A percentile compares a stretch with the other conserved stretches of the same genome.
Conservation (phyloP, 2,113 vertebrate species). For the Felis chaus region DNA sequence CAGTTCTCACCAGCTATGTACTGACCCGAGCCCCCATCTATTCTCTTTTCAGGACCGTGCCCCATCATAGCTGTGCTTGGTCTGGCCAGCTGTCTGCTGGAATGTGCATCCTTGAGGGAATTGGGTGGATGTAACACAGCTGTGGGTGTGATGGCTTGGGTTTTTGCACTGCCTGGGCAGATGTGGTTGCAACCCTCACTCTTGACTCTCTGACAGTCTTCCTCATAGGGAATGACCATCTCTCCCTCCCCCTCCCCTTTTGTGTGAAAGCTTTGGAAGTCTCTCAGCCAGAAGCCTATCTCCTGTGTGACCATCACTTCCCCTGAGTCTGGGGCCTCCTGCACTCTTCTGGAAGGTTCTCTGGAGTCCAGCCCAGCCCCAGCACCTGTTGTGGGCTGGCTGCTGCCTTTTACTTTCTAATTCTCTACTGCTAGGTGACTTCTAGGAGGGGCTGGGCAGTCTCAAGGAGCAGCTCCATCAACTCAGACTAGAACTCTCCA, state of each 20-base stretch:
- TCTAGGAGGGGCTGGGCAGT: background rate
- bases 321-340: background rate
- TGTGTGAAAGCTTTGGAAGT: background rate
- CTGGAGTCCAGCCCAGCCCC: background rate
- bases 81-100: slow-evolving; percentile 31
- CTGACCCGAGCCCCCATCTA: background rate
- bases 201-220: background rate
- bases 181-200: background rate
- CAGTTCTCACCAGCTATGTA: rapidly evolving
- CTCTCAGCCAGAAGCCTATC: background rate
- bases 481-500: background rate
- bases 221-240: background rate
- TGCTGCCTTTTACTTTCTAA: slow-evolving; percentile 3
- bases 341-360: background rate
- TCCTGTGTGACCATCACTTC: background rate
- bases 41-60: background rate
- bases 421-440: background rate
- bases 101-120: background rate
- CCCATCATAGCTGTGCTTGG: background rate
- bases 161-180: background rate
- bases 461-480: background rate
- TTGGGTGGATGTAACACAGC: background rate
- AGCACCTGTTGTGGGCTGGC: slow-evolving; percentile 38
- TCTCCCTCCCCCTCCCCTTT: rapidly evolving
- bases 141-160: background rate